Percentiles rank a stretch among this genome's conserved stretches.
Evolutionary conservation across 2,797 vertebrate species (phyloP).

Genomic region (Pangasius macronema): DNA sequence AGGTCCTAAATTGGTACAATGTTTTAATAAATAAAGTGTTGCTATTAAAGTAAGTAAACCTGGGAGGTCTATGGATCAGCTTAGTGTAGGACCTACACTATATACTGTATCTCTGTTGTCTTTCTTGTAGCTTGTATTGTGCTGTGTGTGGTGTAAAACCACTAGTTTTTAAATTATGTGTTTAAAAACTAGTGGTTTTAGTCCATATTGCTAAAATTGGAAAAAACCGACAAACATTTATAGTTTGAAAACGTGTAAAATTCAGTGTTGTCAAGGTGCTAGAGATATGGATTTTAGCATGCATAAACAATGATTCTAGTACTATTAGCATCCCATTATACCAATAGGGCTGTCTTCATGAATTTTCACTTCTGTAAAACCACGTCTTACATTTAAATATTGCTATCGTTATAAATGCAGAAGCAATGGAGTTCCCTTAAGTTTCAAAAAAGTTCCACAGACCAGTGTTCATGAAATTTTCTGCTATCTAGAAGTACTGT

Average conservation of each 20-base stretch:
- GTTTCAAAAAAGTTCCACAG: background rate
- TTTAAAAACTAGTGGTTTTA: background rate
- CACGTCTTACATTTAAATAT: background rate
- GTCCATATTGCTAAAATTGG: background rate
- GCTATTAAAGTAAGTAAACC: too few species aligned
- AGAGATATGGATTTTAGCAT: background rate
- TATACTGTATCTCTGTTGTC: background rate
- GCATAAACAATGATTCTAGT: background rate
- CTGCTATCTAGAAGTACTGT: background rate
- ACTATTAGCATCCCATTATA: background rate
- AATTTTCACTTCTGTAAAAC: background rate
- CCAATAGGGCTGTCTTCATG: background rate
- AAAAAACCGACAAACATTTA: background rate
- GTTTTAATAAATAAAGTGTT: too few species aligned
- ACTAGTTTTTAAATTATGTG: too few species aligned
- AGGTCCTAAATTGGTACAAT: background rate
- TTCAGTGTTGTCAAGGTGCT: background rate
- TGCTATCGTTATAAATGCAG: background rate
- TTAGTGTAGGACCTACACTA: background rate
- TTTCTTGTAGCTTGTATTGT: background rate
- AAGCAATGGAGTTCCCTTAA: background rate
- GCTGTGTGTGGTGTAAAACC: too few species aligned
- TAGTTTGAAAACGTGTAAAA: background rate
- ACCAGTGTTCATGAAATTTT: background rate
- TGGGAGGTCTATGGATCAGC: background rate